These are phyloP conservation scores for Clusia tigrina DNA, from an alignment of 2,888 invertebrate genomes.

Conservation along the genomic window DNA sequence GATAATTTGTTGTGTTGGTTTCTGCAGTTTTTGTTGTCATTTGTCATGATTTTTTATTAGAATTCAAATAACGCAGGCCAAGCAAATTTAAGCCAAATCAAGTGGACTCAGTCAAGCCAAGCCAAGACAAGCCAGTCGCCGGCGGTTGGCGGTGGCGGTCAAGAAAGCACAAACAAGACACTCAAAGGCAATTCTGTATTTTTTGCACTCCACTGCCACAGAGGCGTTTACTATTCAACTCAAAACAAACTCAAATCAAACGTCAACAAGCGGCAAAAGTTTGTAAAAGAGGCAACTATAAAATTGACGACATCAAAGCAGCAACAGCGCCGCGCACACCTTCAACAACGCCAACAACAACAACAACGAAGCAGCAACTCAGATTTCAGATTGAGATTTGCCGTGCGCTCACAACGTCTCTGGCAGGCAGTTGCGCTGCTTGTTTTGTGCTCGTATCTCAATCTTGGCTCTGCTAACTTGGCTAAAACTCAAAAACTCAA, in stretches of 20 bases:
- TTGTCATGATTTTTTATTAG: constrained; percentile 9
- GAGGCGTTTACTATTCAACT: constrained; percentile 13
- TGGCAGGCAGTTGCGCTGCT: too few relatives aligned
- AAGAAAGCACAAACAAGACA: constrained; percentile 1
- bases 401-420: constrained; percentile 5
- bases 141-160: neutral
- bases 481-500: constrained; percentile 31
- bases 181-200: neutral
- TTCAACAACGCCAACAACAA: too few relatives aligned
- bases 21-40: constrained; percentile 7
- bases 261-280: too few relatives aligned
- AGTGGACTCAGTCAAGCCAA: neutral
- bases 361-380: neutral
- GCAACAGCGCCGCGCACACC: too few relatives aligned
- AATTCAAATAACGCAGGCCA: neutral
- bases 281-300: too few relatives aligned
- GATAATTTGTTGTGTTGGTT: too few relatives aligned
- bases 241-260: constrained; percentile 18
- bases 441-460: neutral
- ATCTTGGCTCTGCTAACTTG: constrained; percentile 8
- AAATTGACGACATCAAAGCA: too few relatives aligned
- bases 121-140: neutral
- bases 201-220: constrained; percentile 9
- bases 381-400: too few relatives aligned
- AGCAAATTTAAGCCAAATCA: neutral